Evolutionary conservation across 92 coral and sea anemone species (phyloP).

Genomic region (Porites cylindrica): DNA sequence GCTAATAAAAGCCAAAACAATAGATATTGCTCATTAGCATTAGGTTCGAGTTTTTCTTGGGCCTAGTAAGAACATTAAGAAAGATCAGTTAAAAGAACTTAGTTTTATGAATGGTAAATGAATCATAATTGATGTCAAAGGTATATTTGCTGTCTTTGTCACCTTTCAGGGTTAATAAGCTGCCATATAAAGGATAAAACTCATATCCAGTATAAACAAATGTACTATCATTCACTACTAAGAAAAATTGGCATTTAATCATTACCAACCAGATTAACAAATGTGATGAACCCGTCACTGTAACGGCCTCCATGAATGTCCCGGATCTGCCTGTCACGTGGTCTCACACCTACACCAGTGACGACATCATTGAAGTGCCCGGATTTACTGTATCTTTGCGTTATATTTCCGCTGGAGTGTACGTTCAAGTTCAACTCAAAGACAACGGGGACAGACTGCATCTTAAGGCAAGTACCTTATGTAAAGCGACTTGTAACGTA

Average conservation of each 20-base stretch:
- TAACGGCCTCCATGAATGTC: conserved; percentile 70
- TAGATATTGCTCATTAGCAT: too few species aligned
- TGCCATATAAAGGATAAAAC: too few species aligned
- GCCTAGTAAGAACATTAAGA: too few species aligned
- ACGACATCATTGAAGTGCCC: conserved; percentile 62
- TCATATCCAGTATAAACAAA: too few species aligned
- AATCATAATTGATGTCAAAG: background rate
- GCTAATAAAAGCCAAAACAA: too few species aligned
- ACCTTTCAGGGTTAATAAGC: too few species aligned
- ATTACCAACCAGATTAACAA: conserved; percentile 41
- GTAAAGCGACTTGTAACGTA: background rate
- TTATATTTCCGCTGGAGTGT: conserved; percentile 47
- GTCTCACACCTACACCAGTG: conserved; percentile 68
- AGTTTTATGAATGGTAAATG: background rate
- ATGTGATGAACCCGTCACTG: conserved; percentile 73
- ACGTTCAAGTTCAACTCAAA: conserved; percentile 41
- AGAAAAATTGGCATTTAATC: too few species aligned
- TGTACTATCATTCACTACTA: too few species aligned
- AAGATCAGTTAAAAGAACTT: too few species aligned
- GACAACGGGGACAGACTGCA: conserved; percentile 20
- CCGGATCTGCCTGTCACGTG: conserved; percentile 60
- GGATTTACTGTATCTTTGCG: conserved; percentile 41
- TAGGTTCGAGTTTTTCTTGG: too few species aligned
- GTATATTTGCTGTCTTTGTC: too few species aligned
- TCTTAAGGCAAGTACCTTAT: conserved; percentile 31